phyloP scores from a whole-genome alignment of 2,888 invertebrate genomes.

The Epistrophe grossulariae region DNA sequence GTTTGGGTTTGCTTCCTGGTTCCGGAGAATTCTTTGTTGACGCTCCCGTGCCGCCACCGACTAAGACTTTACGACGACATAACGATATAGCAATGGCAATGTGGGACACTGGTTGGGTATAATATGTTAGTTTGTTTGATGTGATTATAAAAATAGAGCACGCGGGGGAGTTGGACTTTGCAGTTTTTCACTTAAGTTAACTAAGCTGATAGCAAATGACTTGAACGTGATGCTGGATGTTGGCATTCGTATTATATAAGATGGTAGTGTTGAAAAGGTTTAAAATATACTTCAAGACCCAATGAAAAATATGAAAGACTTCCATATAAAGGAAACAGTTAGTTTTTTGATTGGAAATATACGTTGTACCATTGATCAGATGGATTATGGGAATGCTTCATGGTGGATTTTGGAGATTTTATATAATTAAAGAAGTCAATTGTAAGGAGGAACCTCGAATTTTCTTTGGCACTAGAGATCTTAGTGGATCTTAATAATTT shows the following conservation, averaged over 20 bases:
- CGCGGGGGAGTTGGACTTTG: slow-evolving; percentile 9
- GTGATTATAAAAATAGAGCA: slow-evolving; percentile 28
- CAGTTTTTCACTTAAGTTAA: slow-evolving; percentile 52
- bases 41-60: too few species aligned
- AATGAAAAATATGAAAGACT: background rate
- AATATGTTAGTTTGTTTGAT: slow-evolving; percentile 44
- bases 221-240: slow-evolving; percentile 49
- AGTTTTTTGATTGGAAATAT: slow-evolving; percentile 1
- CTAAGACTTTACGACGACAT: background rate
- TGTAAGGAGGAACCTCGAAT: background rate
- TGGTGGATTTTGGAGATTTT: background rate
- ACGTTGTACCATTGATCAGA: background rate
- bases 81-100: background rate
- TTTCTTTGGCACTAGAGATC: too few species aligned
- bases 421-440: background rate
- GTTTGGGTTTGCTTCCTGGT: slow-evolving; percentile 6
- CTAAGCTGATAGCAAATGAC: slow-evolving; percentile 59
- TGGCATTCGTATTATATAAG: slow-evolving; percentile 20
- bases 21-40: slow-evolving; percentile 7
- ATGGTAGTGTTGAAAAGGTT: slow-evolving; percentile 26
- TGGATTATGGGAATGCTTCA: background rate
- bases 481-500: too few species aligned
- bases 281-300: slow-evolving; percentile 16
- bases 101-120: background rate
- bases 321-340: background rate